These are phyloP conservation scores for Shargacucullia verbasci DNA, from an alignment of 2,888 invertebrate genomes.

Conservation along the genomic window DNA sequence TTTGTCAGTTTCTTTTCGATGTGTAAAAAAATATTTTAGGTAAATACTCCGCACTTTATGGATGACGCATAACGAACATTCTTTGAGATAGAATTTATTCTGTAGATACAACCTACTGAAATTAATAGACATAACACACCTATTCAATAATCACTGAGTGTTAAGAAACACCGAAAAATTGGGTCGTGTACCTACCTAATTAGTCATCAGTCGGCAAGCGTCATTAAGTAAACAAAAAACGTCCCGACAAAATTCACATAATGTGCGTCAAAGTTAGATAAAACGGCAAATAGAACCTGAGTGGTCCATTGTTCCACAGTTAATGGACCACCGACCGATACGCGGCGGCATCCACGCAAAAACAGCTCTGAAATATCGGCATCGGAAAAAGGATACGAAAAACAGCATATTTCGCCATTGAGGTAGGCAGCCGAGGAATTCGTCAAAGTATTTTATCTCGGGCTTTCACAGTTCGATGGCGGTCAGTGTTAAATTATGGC, in stretches of 20 bases:
- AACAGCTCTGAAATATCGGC: constrained; percentile 75
- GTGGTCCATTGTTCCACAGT: constrained; percentile 83
- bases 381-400: constrained; percentile 80
- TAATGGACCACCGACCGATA: constrained; percentile 86
- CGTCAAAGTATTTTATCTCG: constrained; percentile 85
- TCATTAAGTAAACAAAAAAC: constrained; percentile 70
- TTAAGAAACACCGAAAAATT: constrained; percentile 22
- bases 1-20: constrained; percentile 17
- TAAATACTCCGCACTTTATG: background rate
- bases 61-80: background rate
- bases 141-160: background rate
- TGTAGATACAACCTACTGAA: too few species aligned
- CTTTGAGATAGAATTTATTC: too few species aligned
- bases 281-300: constrained; percentile 83
- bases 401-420: constrained; percentile 83
- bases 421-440: constrained; percentile 81
- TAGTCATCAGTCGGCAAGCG: constrained; percentile 59
- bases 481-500: constrained; percentile 82
- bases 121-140: too few species aligned
- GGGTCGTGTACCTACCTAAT: constrained; percentile 40
- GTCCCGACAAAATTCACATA: constrained; percentile 81
- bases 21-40: constrained; percentile 4
- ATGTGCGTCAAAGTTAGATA: constrained; percentile 85
- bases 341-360: constrained; percentile 77
- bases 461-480: constrained; percentile 85